Evolutionary conservation across 2,888 invertebrate genomes (phyloP).

Genomic region (Nudaria mundana): DNA sequence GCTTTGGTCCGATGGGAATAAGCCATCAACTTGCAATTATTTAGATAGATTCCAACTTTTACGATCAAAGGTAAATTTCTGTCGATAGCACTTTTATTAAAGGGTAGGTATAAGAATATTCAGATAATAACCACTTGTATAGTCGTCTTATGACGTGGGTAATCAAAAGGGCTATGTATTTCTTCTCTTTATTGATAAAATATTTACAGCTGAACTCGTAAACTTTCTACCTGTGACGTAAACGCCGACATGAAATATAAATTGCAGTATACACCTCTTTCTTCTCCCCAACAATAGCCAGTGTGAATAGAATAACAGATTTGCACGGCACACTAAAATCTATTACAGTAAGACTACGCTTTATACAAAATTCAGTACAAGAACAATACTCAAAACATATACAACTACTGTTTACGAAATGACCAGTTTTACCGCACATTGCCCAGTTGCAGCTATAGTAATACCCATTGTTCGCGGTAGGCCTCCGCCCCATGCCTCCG

Average conservation of each 20-base stretch:
- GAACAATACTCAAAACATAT: constrained; percentile 12
- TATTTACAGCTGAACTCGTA: constrained; percentile 5
- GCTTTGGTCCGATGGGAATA: too few relatives aligned
- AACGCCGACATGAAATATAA: constrained; percentile 22
- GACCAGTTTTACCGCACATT: constrained; percentile 23
- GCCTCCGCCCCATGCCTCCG: constrained; percentile 21
- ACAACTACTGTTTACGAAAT: constrained; percentile 22
- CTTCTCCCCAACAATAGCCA: neutral
- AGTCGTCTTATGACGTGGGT: neutral
- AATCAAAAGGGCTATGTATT: neutral
- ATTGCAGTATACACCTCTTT: constrained; percentile 20
- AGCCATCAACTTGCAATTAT: too few relatives aligned
- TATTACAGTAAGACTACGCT: constrained; percentile 9
- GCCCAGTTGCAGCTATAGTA: constrained; percentile 16
- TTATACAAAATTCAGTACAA: constrained; percentile 14
- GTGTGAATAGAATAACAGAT: constrained; percentile 17
- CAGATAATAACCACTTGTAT: too few relatives aligned
- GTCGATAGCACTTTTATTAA: too few relatives aligned
- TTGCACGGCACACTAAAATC: too few relatives aligned
- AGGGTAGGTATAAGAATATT: too few relatives aligned
- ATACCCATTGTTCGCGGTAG: constrained; percentile 32
- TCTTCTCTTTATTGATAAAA: constrained; percentile 1
- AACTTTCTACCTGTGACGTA: constrained; percentile 15
- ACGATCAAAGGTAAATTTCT: too few relatives aligned
- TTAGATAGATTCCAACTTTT: too few relatives aligned